These are phyloP conservation scores for Trogon melanurus DNA, from an alignment of 2,113 vertebrate genomes.

Conservation along the genomic window DNA sequence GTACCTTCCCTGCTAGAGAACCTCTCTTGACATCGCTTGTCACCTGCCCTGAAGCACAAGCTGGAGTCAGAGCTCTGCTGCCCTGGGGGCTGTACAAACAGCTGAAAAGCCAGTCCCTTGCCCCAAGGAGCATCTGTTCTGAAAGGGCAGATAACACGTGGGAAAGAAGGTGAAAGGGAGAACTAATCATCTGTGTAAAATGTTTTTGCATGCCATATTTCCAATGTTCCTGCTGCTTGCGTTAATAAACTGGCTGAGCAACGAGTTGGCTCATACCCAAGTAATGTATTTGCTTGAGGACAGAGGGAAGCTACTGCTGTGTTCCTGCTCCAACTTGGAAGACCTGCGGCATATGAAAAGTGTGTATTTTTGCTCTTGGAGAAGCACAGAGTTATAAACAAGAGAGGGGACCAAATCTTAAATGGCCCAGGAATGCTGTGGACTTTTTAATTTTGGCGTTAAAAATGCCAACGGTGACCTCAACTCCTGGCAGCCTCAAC, in stretches of 20 bases:
- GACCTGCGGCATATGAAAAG: background rate
- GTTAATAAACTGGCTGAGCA: background rate
- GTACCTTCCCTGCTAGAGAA: background rate
- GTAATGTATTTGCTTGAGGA: background rate
- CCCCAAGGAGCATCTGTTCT: background rate
- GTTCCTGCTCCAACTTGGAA: background rate
- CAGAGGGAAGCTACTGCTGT: background rate
- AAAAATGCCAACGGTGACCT: background rate
- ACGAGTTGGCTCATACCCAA: background rate
- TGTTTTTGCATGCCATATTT: background rate
- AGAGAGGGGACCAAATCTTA: background rate
- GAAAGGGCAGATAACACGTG: background rate
- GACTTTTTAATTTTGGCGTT: background rate
- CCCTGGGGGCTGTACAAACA: background rate
- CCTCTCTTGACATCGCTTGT: background rate
- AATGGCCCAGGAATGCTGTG: background rate
- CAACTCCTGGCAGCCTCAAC: background rate
- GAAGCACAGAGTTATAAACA: background rate
- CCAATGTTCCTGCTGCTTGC: background rate
- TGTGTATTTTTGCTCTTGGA: background rate
- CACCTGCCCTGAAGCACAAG: background rate
- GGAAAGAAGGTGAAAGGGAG: conserved; percentile 33
- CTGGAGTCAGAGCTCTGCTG: background rate
- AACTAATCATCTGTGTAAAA: background rate
- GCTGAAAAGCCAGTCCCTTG: background rate